phyloP scores from a whole-genome alignment of 2,888 invertebrate species.

The Miltochrista miniata region DNA sequence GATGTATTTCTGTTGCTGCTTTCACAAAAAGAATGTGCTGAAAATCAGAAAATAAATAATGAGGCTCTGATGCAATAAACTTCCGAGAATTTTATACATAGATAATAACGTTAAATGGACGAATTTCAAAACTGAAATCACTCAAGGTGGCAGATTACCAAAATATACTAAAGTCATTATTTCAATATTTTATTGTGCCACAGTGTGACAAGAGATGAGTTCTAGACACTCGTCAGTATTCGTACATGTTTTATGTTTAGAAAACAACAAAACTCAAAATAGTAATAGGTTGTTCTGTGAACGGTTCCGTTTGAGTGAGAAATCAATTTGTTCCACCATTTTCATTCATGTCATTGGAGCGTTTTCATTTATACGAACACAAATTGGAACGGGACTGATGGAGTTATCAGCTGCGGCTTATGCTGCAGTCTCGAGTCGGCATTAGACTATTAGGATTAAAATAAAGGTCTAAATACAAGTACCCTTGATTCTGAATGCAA shows the following conservation, averaged over 20 bases:
- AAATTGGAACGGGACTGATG: slow-evolving; percentile 80
- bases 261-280: slow-evolving; percentile 37
- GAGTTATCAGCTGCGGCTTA: slow-evolving; percentile 78
- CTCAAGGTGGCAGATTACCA: too few relatives aligned
- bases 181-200: neutral
- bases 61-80: too few relatives aligned
- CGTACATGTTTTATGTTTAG: slow-evolving; percentile 21
- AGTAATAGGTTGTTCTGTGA: slow-evolving; percentile 52
- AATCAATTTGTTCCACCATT: slow-evolving; percentile 80
- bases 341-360: slow-evolving; percentile 77
- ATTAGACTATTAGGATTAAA: slow-evolving; percentile 45
- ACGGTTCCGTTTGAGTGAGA: slow-evolving; percentile 76
- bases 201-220: neutral
- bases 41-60: too few relatives aligned
- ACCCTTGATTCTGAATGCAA: slow-evolving; percentile 37
- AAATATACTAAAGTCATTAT: neutral
- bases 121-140: slow-evolving; percentile 13
- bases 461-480: slow-evolving; percentile 44
- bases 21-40: too few relatives aligned
- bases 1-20: too few relatives aligned
- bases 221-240: too few relatives aligned
- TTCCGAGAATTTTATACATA: too few relatives aligned
- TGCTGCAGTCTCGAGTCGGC: slow-evolving; percentile 69
- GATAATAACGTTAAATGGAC: too few relatives aligned
- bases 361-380: slow-evolving; percentile 77